phyloP scores from a whole-genome alignment of 2,113 vertebrate species.

The Mesocricetus auratus region DNA sequence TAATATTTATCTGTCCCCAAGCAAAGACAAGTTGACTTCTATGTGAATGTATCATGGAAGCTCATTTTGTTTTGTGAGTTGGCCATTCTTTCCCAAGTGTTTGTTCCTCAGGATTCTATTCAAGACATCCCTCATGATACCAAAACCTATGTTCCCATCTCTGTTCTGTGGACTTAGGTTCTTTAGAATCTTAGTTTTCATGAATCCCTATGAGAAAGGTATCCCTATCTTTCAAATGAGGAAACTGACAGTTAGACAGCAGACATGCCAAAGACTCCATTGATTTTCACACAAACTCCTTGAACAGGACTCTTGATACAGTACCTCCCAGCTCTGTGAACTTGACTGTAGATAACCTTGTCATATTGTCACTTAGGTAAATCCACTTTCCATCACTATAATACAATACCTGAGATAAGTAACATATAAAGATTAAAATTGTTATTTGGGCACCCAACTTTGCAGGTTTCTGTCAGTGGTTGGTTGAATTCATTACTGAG shows the following conservation, averaged over 20 bases:
- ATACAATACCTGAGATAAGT: neutral
- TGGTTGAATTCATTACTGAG: no score
- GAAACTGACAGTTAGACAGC: neutral
- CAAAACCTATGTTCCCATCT: neutral
- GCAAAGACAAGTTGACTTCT: neutral
- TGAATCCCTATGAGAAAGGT: neutral
- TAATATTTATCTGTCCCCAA: neutral
- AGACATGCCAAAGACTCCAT: neutral
- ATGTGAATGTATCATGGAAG: rapidly evolving
- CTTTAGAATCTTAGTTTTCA: neutral
- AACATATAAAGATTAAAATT: neutral
- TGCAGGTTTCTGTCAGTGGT: neutral
- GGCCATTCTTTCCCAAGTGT: neutral
- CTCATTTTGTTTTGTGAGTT: neutral
- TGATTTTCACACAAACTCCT: rapidly evolving
- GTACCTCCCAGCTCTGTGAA: rapidly evolving
- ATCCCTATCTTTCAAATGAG: neutral
- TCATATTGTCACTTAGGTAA: rapidly evolving
- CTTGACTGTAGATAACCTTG: rapidly evolving
- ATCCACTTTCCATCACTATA: neutral
- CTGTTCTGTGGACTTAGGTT: neutral
- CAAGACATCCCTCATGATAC: neutral
- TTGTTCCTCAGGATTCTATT: neutral
- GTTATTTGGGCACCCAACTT: no score
- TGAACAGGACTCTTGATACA: rapidly evolving